A percentile compares a stretch with the other conserved stretches of the same genome.
These are phyloP conservation scores for Littorina saxatilis DNA, from an alignment of 1,140 invertebrate species.

Conservation along the genomic window DNA sequence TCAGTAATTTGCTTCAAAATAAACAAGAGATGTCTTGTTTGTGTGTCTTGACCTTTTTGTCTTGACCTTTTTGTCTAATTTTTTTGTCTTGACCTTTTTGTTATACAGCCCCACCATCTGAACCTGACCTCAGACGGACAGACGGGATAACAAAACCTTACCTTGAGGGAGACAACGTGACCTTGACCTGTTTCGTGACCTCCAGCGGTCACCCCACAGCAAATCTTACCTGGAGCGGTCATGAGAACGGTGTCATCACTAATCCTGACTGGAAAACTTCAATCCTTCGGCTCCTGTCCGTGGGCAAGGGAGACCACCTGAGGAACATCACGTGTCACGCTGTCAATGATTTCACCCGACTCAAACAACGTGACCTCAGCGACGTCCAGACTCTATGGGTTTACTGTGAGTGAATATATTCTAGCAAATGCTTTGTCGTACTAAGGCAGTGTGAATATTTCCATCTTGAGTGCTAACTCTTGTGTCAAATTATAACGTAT, in stretches of 20 bases:
- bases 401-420: neutral
- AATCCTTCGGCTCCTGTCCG: neutral
- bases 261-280: no score
- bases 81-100: neutral
- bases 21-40: no score
- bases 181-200: neutral
- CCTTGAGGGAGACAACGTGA: neutral
- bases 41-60: no score
- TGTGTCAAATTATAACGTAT: no score
- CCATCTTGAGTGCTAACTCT: no score
- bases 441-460: no score
- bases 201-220: neutral
- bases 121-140: neutral
- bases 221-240: neutral
- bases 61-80: no score
- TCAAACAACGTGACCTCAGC: neutral
- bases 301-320: neutral
- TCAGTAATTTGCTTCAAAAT: no score
- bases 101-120: neutral
- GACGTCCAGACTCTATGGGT: neutral
- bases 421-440: neutral
- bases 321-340: neutral
- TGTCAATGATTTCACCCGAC: neutral
- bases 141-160: neutral
- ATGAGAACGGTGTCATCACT: neutral